phyloP scores from a whole-genome alignment of 2,113 vertebrate species.

The Pseudorectes ferrugineus region DNA sequence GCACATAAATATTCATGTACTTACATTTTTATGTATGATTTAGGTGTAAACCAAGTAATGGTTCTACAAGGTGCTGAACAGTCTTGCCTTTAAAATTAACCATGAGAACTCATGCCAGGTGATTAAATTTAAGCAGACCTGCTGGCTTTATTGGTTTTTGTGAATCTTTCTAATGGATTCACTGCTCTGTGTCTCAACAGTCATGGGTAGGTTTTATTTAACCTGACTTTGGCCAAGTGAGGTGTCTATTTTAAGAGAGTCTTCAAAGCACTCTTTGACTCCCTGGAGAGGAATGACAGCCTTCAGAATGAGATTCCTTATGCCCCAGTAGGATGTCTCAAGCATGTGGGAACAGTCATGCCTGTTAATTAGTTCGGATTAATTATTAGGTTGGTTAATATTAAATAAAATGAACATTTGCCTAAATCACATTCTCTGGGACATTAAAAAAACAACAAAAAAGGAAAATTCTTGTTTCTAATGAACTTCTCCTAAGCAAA shows the following conservation, averaged over 20 bases:
- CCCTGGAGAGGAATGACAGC: not conserved
- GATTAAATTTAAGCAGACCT: not conserved
- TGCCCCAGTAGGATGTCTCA: not conserved
- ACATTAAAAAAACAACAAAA: not conserved
- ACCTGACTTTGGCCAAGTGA: not conserved
- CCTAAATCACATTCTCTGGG: not conserved
- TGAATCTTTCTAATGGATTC: not conserved
- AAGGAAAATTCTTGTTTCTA: not conserved
- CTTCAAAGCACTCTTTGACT: not conserved
- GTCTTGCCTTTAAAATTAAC: slow-evolving; percentile 17
- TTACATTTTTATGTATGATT: slow-evolving; percentile 8
- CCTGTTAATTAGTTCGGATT: not conserved
- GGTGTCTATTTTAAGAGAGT: not conserved
- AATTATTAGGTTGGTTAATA: not conserved
- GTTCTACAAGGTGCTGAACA: slow-evolving; percentile 1
- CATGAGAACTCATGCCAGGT: not conserved
- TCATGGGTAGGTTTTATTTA: not conserved
- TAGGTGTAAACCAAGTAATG: slow-evolving; percentile 18
- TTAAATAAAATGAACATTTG: not conserved
- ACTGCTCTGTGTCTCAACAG: not conserved
- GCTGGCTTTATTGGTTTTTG: not conserved
- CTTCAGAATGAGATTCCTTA: not conserved
- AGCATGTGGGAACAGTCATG: not conserved
- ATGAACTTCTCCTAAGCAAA: not conserved
- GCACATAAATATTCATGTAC: slow-evolving; percentile 41